A percentile compares a stretch with the other conserved stretches of the same genome.
Evolutionary conservation across 2,888 invertebrate species (phyloP).

Genomic region (Keiferia lycopersicella): DNA sequence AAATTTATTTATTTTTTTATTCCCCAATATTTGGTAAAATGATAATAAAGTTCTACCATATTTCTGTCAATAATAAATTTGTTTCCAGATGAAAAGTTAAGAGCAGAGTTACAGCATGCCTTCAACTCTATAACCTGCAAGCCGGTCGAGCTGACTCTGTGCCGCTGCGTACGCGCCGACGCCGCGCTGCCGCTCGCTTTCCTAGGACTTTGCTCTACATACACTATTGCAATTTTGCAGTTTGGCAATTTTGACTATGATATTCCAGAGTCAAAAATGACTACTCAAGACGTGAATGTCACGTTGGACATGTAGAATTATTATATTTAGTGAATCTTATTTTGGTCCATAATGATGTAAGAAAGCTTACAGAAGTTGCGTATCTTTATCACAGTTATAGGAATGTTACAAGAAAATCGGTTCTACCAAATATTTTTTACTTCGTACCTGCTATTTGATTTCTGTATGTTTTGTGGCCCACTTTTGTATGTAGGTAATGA

Average conservation of each 20-base stretch:
- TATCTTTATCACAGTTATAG: too few relatives aligned
- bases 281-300: neutral
- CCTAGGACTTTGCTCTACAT: neutral
- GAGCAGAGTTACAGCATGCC: neutral
- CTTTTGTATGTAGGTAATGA: too few relatives aligned
- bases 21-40: too few relatives aligned
- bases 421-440: too few relatives aligned
- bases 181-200: neutral
- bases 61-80: neutral
- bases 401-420: too few relatives aligned
- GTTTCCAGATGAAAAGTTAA: neutral
- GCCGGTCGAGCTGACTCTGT: neutral
- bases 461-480: too few relatives aligned
- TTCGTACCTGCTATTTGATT: too few relatives aligned
- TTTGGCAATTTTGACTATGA: neutral
- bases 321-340: neutral
- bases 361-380: too few relatives aligned
- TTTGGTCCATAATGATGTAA: too few relatives aligned
- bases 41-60: too few relatives aligned
- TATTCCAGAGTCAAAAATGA: neutral
- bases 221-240: neutral
- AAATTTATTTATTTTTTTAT: too few relatives aligned
- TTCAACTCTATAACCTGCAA: neutral
- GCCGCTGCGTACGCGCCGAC: conserved; percentile 3
- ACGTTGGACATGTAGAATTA: neutral